Evolutionary conservation across 2,888 invertebrate genomes (phyloP), one percentile per base, ranked within the genome.

Genomic region (Augiades crinisus): DNA sequence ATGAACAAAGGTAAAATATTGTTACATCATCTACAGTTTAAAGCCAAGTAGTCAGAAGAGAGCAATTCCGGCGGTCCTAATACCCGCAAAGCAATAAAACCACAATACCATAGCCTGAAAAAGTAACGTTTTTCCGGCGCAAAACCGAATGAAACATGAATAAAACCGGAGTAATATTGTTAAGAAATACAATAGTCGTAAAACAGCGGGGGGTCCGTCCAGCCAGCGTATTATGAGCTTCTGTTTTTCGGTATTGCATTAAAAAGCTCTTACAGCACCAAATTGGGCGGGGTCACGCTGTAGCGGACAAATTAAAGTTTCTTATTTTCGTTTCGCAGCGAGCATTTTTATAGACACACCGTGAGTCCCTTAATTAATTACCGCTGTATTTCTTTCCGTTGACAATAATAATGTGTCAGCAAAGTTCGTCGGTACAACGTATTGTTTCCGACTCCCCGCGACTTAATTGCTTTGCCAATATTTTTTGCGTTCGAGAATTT

Each of bases 101-200:
- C 43, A 36, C 50, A 50, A 43, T 50, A 30, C 43, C 44, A 43
- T 43, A 43, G 36, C 38, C 38, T 40, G 41, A 51, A 55, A 50
- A 50, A 50, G 40, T 30, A 54, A 49, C 47, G 34, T 54, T 54
- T 54, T 54, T 41, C 37, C 46, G 24, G 46, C 49, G 34, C 49
- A 49, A 49, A 47, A 49, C 55, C 47, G 53, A 58, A 58, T 58
- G 51, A 58, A 49, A 49, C 49, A 49, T 49, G 53, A 55, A 60
- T 57, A 57, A 54, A 53, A 58, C 49, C 47, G 46, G 38, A 54
- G 60, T 56, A 58, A 57, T 60, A 60, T 57, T 58, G 55, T 57
- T 51, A 54, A 58, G 53, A 58, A 49, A 49, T 56, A 55, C 54
- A 53, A 44, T 38, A 52, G 37, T 55, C 60, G 57, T 58, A 55